Base-by-base conservation (phyloP, 2,888 invertebrate genomes). In the Flexamia atlantica region DNA sequence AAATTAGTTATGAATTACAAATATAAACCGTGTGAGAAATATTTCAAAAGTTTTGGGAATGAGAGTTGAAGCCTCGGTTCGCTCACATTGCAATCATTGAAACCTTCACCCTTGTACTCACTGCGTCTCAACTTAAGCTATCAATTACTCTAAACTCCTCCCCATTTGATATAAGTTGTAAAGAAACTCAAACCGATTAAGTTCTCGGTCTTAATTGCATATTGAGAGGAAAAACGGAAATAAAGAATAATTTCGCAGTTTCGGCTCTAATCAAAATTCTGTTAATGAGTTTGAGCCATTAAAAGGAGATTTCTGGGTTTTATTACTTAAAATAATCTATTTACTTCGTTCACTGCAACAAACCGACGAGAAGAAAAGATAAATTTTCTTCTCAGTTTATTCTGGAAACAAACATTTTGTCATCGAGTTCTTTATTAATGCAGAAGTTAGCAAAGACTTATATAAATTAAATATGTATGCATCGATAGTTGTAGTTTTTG, bases 101-200 rank as follows among this genome's bases (percentile, higher is more conserved):
- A 32, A 46, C 23, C 74, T 36, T 28, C 74, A 20, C 72, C 42
- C 40, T 76, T 76, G 46, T 76, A 76, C 25, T 76, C 28, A 76
- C 17, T 23, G 74, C 28, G 23, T 76, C 74, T 36, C 23, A 76
- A 76, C 46, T 76, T 76, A 28, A 2, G 36, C 74, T 46, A 76
- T 76, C 46, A 76, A 76, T 76, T 28, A 23, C 40, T 25, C 72
- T 20, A n/a, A n/a, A 20, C 20, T 17, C 64, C 28, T 25, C 74
- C 74, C 46, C 42, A 9, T 42, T 36, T 28, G 42, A 17, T 46
- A 46, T 28, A 76, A 46, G 23, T 72, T 76, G 46, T 46, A 50
- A 82, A 82, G 82, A 82, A 82, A 68, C 46, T 68, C 68, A 70
- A 70, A 68, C 70, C 60, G 40, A 68, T 68, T 40, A 68, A 81